Evolutionary conservation across 2,888 invertebrate species (phyloP), one percentile per base, ranked within the genome.

Genomic region (Tetanocera ferruginea): DNA sequence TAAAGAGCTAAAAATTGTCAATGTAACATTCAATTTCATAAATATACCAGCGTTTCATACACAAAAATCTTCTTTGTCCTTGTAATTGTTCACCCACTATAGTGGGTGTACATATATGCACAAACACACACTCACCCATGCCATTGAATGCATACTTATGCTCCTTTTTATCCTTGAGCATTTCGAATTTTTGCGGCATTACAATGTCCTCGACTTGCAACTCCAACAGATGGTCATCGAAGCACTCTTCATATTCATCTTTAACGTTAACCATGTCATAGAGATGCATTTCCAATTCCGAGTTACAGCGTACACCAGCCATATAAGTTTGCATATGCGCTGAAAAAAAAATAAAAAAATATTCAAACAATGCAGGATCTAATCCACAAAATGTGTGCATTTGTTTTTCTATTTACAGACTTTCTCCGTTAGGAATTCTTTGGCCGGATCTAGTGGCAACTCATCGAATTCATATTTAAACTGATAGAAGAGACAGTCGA

Each of bases 381-480:
- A 52, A 25, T 70, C 2, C 23, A 52, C 52, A 19, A 19, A 31
- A 37, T 31, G 43, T 8, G 11, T 28, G 25, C 23, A 31, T 17
- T n/a, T 55, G 0, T 60, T 28, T 66, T 72, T 19, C 14, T 66
- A 78, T 82, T 83, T 81, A 89, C 89, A 87, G 73, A 86, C 86
- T 80, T 87, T 89, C 78, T 88, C 88, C 70, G 80, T 77, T 37
- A 89, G 78, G 73, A 83, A 88, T 43, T 84, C 84, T 79, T 86
- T 87, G 19, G 85, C 82, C 3, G 90, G 90, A 84, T 90, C 90
- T 37, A 90, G 80, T 0, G 90, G 90, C 81, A 90, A 81, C 76
- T 90, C 87, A 81, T 90, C 90, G 37, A 84, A 84, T 25, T 83
- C 78, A 79, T 90, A 89, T 49, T 82, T 79, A 74, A 88, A 84